phyloP scores from a whole-genome alignment of 2,113 vertebrate species.

The Lophius piscatorius region DNA sequence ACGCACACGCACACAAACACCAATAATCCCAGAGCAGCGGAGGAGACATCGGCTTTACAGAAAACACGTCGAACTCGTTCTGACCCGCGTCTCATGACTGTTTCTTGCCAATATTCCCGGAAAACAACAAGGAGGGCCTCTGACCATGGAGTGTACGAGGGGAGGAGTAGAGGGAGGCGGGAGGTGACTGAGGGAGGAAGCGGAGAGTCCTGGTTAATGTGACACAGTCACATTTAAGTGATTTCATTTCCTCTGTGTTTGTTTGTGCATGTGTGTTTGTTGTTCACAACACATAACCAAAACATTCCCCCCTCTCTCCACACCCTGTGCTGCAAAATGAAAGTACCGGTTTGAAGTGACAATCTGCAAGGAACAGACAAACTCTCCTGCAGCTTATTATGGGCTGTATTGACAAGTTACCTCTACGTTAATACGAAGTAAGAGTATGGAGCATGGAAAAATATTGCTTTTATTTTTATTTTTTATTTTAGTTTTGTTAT shows the following conservation, averaged over 20 bases:
- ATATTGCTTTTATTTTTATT: too few species aligned
- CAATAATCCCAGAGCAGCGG: neutral
- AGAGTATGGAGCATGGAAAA: too few species aligned
- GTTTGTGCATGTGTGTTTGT: conserved; percentile 42
- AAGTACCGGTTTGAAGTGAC: too few species aligned
- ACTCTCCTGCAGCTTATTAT: too few species aligned
- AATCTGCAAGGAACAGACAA: too few species aligned
- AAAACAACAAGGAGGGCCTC: conserved; percentile 25
- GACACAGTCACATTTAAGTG: conserved; percentile 69
- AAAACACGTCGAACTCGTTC: conserved; percentile 5
- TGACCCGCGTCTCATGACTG: conserved; percentile 14
- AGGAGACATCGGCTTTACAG: too few species aligned
- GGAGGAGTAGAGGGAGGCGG: conserved; percentile 7
- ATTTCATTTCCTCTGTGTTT: conserved; percentile 55
- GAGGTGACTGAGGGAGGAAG: conserved; percentile 63
- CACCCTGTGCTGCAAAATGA: too few species aligned
- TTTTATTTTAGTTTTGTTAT: too few species aligned
- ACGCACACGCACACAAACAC: neutral
- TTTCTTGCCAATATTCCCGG: conserved; percentile 7
- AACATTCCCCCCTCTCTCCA: conserved; percentile 12
- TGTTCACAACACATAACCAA: conserved; percentile 47
- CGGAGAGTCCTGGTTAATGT: conserved; percentile 68
- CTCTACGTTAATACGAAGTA: too few species aligned
- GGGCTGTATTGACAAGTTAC: too few species aligned
- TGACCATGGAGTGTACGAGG: conserved; percentile 20